phyloP scores from a whole-genome alignment of 2,888 invertebrate species.

The Crocallis elinguaria region DNA sequence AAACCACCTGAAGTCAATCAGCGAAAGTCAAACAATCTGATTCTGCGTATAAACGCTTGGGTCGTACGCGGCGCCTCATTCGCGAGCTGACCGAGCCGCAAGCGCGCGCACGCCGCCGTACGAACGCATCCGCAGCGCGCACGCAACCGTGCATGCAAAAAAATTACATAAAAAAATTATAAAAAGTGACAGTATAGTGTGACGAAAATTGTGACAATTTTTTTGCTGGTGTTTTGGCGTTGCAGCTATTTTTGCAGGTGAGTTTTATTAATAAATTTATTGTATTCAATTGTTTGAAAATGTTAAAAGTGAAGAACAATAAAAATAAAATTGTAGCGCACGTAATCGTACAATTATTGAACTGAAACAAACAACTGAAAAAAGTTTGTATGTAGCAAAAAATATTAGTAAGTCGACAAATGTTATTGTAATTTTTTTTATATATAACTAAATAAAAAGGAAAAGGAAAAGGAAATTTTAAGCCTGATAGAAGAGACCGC shows the following conservation, averaged over 20 bases:
- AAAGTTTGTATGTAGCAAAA: too few relatives aligned
- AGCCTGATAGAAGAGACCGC: too few relatives aligned
- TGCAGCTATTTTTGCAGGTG: conserved; percentile 20
- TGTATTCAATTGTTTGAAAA: too few relatives aligned
- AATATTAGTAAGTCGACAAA: too few relatives aligned
- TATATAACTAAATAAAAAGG: too few relatives aligned
- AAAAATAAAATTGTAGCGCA: too few relatives aligned
- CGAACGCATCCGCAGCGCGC: conserved; percentile 27
- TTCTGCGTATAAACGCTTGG: conserved; percentile 70
- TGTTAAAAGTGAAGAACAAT: too few relatives aligned
- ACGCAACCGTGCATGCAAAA: conserved; percentile 36
- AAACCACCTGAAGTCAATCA: conserved; percentile 43
- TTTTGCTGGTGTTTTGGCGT: conserved; percentile 11
- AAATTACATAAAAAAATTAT: conserved; percentile 9
- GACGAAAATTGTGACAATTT: conserved; percentile 24
- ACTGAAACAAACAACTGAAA: too few relatives aligned
- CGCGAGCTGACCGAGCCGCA: conserved; percentile 58
- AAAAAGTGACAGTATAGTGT: conserved; percentile 8
- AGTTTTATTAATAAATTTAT: conserved; percentile 15
- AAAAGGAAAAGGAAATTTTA: too few relatives aligned
- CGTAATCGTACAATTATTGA: too few relatives aligned
- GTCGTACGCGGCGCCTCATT: conserved; percentile 62
- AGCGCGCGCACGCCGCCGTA: conserved; percentile 57
- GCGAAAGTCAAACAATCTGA: conserved; percentile 75
- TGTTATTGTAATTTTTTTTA: too few relatives aligned